A percentile compares a stretch with the other conserved stretches of the same genome.
Conservation (phyloP, 2,888 invertebrate genomes). For the Hoplodrina blanda region DNA sequence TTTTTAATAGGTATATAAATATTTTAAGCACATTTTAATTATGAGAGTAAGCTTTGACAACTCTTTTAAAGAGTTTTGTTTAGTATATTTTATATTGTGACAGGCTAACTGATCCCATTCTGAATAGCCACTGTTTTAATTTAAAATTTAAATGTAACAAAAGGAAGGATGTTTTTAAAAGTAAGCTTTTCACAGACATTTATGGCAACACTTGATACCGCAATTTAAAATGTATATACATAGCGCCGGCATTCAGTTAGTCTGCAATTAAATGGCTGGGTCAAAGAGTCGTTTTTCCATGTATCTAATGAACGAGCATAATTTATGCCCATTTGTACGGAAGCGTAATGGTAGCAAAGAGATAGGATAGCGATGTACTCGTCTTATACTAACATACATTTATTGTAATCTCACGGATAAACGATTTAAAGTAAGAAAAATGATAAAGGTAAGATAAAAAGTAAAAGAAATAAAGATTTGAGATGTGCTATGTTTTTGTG, state of each 20-base stretch:
- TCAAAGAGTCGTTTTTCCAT: conserved; percentile 78
- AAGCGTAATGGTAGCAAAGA: conserved; percentile 23
- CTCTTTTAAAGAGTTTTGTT: conserved; percentile 37
- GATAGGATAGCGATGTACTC: conserved; percentile 16
- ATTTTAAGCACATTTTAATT: conserved; percentile 53
- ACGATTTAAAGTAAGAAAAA: too few species aligned
- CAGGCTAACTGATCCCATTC: conserved; percentile 5
- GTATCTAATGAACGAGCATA: conserved; percentile 78
- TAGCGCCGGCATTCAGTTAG: conserved; percentile 21
- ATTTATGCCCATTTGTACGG: conserved; percentile 77
- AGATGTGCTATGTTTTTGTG: too few species aligned
- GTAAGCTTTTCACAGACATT: not conserved
- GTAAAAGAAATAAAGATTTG: too few species aligned
- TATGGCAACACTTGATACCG: conserved; percentile 26
- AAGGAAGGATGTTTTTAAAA: not conserved
- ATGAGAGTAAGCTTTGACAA: conserved; percentile 40
- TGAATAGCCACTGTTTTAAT: conserved; percentile 7
- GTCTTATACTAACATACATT: not conserved
- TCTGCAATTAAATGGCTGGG: conserved; percentile 73
- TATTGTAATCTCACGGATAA: not conserved
- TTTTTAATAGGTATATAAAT: conserved; percentile 61
- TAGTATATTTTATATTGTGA: conserved; percentile 15
- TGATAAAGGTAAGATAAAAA: too few species aligned
- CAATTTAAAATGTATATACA: conserved; percentile 25
- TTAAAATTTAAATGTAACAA: not conserved